Evolutionary conservation across 2,113 vertebrate genomes (phyloP).

Genomic region (Lophotis ruficrista): DNA sequence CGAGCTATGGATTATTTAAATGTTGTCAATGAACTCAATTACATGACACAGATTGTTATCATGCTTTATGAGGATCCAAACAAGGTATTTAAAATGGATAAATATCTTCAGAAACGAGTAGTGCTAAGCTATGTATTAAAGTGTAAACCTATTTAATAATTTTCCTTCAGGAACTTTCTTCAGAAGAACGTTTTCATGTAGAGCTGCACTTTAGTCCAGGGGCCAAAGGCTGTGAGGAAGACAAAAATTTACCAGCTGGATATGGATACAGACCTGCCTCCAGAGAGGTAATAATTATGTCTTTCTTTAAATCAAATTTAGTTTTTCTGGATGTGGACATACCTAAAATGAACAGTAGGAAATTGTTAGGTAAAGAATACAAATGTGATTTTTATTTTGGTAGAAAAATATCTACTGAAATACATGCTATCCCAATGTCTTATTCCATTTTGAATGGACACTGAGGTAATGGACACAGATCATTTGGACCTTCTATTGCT

Average conservation of each 20-base stretch:
- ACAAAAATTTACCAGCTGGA: constrained; percentile 89
- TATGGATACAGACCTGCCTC: constrained; percentile 91
- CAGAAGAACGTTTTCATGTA: constrained; percentile 90
- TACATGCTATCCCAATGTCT: neutral
- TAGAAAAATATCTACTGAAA: neutral
- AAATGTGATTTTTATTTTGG: neutral
- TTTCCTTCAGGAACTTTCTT: constrained; percentile 83
- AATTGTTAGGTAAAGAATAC: neutral
- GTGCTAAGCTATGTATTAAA: neutral
- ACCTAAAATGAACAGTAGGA: neutral
- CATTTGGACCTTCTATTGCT: neutral
- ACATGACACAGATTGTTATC: constrained; percentile 94
- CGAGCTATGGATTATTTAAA: constrained; percentile 92
- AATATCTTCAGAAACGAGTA: neutral
- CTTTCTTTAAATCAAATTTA: neutral
- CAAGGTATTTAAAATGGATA: constrained; percentile 79
- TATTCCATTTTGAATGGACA: neutral
- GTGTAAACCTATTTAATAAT: neutral
- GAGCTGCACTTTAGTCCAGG: constrained; percentile 92
- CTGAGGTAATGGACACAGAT: neutral
- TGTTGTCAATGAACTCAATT: constrained; percentile 90
- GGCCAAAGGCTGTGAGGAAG: constrained; percentile 91
- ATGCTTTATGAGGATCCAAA: constrained; percentile 94
- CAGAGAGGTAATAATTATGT: constrained; percentile 78
- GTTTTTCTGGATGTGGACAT: neutral